phyloP scores from a whole-genome alignment of 2,888 invertebrate species.

The Calameuta pallipes region DNA sequence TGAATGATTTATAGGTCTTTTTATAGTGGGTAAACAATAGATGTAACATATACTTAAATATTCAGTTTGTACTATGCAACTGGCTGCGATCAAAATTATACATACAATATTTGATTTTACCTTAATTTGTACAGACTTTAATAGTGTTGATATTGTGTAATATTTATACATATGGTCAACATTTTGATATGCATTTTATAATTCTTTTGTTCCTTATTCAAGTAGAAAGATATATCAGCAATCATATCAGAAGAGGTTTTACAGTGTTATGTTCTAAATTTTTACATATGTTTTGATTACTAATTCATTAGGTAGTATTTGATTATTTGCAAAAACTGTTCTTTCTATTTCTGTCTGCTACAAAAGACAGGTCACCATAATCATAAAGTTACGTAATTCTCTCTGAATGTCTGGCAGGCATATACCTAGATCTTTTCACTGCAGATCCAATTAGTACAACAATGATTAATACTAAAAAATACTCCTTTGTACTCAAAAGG shows the following conservation, averaged over 20 bases:
- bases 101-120: background rate
- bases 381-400: slow-evolving; percentile 55
- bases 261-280: no score
- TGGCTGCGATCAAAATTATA: background rate
- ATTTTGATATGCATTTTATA: background rate
- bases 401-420: slow-evolving; percentile 17
- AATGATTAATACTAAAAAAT: background rate
- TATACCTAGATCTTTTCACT: background rate
- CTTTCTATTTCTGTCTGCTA: background rate
- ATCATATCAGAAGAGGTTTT: background rate
- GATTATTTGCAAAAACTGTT: background rate
- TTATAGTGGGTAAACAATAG: background rate
- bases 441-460: background rate
- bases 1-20: background rate
- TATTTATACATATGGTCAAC: background rate
- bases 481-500: background rate
- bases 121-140: background rate
- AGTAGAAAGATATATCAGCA: background rate
- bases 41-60: background rate
- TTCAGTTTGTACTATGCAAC: background rate
- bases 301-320: background rate
- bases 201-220: background rate
- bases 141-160: background rate
- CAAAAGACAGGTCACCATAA: slow-evolving; percentile 46
- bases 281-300: background rate